phyloP scores from a whole-genome alignment of 2,888 invertebrate genomes.

The Leptinotarsa haldemani region DNA sequence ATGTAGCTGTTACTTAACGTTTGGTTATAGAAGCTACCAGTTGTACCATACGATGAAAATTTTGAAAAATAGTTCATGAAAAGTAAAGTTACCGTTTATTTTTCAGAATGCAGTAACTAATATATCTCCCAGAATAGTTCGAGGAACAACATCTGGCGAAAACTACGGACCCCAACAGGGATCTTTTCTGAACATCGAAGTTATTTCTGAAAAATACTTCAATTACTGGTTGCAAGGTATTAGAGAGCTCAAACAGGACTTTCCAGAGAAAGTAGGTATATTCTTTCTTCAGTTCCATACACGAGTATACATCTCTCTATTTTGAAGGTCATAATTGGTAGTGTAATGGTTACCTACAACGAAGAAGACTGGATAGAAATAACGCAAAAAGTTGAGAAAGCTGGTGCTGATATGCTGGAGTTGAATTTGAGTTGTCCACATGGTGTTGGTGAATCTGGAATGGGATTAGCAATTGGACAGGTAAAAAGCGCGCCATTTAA shows the following conservation, averaged over 20 bases:
- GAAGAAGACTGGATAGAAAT: conserved; percentile 90
- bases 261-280: conserved; percentile 81
- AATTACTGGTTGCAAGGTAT: conserved; percentile 94
- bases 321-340: conserved; percentile 85
- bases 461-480: conserved; percentile 99
- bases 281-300: neutral
- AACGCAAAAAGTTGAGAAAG: conserved; percentile 78
- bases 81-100: neutral
- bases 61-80: neutral
- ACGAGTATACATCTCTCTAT: neutral
- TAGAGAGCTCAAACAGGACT: conserved; percentile 89
- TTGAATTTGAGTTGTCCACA: conserved; percentile 98
- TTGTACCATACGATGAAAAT: too few species aligned
- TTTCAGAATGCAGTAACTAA: conserved; percentile 93
- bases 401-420: conserved; percentile 95
- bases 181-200: conserved; percentile 96
- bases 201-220: conserved; percentile 96
- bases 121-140: conserved; percentile 95
- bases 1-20: too few species aligned
- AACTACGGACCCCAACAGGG: conserved; percentile 96
- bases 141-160: conserved; percentile 92
- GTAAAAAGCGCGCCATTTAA: conserved; percentile 63
- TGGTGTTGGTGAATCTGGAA: conserved; percentile 98
- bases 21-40: too few species aligned
- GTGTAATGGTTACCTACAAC: conserved; percentile 93